Percentiles rank a stretch among this genome's conserved stretches.
Conservation (phyloP, 2,113 vertebrate genomes). For the Clarias batrachus region DNA sequence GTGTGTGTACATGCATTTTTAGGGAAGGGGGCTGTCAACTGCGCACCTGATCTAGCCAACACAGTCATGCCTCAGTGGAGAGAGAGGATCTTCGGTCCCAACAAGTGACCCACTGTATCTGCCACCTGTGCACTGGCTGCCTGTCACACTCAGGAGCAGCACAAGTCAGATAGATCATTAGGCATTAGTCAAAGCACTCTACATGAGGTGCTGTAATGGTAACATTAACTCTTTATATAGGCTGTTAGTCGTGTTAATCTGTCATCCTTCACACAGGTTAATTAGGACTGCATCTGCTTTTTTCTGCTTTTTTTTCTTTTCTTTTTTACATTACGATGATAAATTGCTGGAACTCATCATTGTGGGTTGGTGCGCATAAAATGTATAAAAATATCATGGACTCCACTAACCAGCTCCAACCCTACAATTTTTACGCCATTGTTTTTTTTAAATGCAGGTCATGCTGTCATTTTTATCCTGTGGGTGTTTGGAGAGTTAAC, state of each 20-base stretch:
- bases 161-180: slow-evolving; percentile 33
- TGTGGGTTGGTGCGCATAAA: neutral
- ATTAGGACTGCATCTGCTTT: slow-evolving; percentile 17
- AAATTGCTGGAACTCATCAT: neutral
- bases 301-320: neutral
- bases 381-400: neutral
- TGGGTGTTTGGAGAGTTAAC: slow-evolving; percentile 41
- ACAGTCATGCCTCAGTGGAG: slow-evolving; percentile 47
- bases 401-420: neutral
- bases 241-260: slow-evolving; percentile 5
- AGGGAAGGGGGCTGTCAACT: slow-evolving; percentile 14
- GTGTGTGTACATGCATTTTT: neutral
- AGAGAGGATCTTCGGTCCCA: slow-evolving; percentile 39
- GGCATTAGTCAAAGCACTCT: slow-evolving; percentile 19
- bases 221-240: slow-evolving; percentile 2
- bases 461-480: slow-evolving; percentile 13
- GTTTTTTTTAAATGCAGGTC: neutral
- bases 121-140: slow-evolving; percentile 52
- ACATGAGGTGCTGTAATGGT: slow-evolving; percentile 15
- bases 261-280: neutral
- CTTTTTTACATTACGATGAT: neutral
- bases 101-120: slow-evolving; percentile 32
- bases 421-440: slow-evolving; percentile 7
- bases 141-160: slow-evolving; percentile 29
- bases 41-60: slow-evolving; percentile 55